These are phyloP conservation scores for Xestia c-nigrum DNA, from an alignment of 2,888 invertebrate genomes.

Conservation along the genomic window DNA sequence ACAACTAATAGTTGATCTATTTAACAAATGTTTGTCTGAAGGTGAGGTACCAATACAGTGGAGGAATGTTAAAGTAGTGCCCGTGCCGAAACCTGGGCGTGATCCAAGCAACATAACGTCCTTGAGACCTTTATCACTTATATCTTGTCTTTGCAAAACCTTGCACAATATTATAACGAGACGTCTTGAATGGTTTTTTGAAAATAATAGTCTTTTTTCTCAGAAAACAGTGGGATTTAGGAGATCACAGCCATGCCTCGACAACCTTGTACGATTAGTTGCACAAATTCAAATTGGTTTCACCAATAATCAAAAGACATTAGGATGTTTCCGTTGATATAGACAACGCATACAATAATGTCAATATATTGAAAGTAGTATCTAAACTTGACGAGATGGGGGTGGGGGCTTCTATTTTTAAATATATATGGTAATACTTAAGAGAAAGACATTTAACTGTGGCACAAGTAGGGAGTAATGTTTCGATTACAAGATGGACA, in stretches of 20 bases:
- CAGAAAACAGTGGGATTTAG: too few relatives aligned
- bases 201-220: too few relatives aligned
- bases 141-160: too few relatives aligned
- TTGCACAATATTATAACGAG: too few relatives aligned
- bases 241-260: not conserved
- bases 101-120: not conserved
- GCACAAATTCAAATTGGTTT: conserved; percentile 9
- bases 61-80: not conserved
- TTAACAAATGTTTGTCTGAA: not conserved
- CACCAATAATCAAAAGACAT: conserved; percentile 5
- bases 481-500: not conserved
- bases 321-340: conserved; percentile 5
- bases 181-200: too few relatives aligned
- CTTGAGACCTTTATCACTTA: too few relatives aligned
- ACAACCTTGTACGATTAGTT: conserved; percentile 16
- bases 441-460: not conserved
- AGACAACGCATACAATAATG: not conserved
- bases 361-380: not conserved
- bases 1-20: not conserved
- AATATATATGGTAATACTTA: not conserved
- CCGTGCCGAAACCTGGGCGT: not conserved
- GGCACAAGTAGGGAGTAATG: not conserved
- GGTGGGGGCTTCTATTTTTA: not conserved
- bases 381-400: conserved; percentile 6
- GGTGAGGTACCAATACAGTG: not conserved